Evolutionary conservation across 2,888 invertebrate genomes (phyloP), one percentile per base, ranked within the genome.

Genomic region (Brenthis hecate): DNA sequence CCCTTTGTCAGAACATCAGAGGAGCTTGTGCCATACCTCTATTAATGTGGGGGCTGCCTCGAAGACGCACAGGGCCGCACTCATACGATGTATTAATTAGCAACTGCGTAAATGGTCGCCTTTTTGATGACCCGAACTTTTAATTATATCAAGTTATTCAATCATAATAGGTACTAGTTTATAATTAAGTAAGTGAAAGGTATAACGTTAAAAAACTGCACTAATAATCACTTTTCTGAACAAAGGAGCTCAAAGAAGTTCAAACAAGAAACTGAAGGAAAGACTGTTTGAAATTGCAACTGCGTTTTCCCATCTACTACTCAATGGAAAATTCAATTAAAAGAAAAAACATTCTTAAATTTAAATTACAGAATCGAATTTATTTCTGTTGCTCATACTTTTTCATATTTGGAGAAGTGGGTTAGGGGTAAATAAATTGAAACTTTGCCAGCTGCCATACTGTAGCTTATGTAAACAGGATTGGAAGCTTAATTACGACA

Each of bases 1-100:
- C 86, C 87, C 91, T 92, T 92, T 92, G 92, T 92, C 85, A 84
- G 84, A 85, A 89, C 89, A 89, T 91, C 91, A 91, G 84, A 91
- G 85, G 81, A 84, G 83, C 81, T 81, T 81, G 85, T 83, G 82
- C 81, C 84, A 85, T 88, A 88, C 88, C 85, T 88, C 86, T 88
- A 86, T 87, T 88, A 86, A 86, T 81, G 82, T 82, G 81, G 83
- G 83, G 85, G 84, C 80, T 84, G 85, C 81, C 87, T 81, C 87
- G 87, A 91, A 91, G 91, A 91, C 81, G 84, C 66, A 66, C 90
- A 90, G 91, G 83, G 81, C 73, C 81, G 89, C 74, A 88, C 76
- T 85, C 75, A 65, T 66, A 67, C 61, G 70, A 74, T 74, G 75
- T 74, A 78, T 78, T 80, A 77, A 80, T 80, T 80, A 80, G 77